Evolutionary conservation across 2,888 invertebrate genomes (phyloP), one percentile per base, ranked within the genome.

Genomic region (Agrilus mali): DNA sequence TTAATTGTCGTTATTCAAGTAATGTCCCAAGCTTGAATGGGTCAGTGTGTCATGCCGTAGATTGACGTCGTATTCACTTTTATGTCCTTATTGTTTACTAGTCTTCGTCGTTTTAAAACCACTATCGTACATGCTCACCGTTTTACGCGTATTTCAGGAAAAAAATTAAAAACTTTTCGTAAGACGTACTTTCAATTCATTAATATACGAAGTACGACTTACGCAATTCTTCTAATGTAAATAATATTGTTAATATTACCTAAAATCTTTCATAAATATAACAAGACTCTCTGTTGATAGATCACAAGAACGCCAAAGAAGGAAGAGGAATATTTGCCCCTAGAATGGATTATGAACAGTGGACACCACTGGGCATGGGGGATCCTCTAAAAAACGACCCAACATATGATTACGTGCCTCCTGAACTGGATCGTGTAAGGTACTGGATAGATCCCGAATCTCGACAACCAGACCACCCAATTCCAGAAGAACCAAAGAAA

Each of bases 371-470:
- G 36, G 87, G 86, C 5, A 78, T 82, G 43, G 86, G 86, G 0
- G 86, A 87, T 63, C 86, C 86, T 0, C 60, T 87, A 37, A 83
- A 84, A 55, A 86, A 86, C 59, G 86, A 87, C 59, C 87, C 87
- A 7, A 87, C 87, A 1, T 86, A 82, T 60, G 86, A 86, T 60
- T 87, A 87, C 60, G 84, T 86, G 44, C 87, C 87, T 1, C 87
- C 87, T 1, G 80, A 83, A 3, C 64, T 86, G 33, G 85, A 86
- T 49, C 69, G 79, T 32, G 87, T 87, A 3, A 82, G 82, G 54
- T 87, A 86, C 59, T 87, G 87, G 87, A 75, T 80, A 15, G 80
- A 81, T 36, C 77, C 81, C 1, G 73, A 72, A 50, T 70, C 67
- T 1, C 62, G 73, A 46, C 73, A 77, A 52, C 67, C 75, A 1